These are phyloP conservation scores for Cephus cinctus DNA, from an alignment of 1,140 invertebrate genomes.

Conservation along the genomic window DNA sequence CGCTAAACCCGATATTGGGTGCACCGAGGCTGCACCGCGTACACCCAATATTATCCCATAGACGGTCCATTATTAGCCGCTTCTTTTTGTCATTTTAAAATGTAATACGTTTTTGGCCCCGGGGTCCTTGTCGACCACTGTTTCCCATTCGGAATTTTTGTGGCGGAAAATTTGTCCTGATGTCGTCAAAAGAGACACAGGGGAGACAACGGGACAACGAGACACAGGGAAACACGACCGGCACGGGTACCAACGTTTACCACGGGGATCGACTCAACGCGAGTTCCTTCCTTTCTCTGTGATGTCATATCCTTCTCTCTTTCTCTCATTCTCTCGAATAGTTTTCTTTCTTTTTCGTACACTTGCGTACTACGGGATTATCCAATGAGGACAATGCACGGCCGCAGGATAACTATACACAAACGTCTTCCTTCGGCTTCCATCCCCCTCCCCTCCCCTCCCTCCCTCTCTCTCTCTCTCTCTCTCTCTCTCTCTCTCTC, in stretches of 20 bases:
- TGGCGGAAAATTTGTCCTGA: slow-evolving; percentile 45
- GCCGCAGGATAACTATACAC: too few relatives aligned
- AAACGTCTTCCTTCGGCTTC: slow-evolving; percentile 12
- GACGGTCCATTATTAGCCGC: slow-evolving; percentile 39
- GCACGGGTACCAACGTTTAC: too few relatives aligned
- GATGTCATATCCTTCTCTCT: too few relatives aligned
- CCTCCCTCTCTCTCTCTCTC: slow-evolving; percentile 16
- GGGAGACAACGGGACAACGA: too few relatives aligned
- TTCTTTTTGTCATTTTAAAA: slow-evolving; percentile 47
- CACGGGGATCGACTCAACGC: too few relatives aligned
- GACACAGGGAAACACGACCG: too few relatives aligned
- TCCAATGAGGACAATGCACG: too few relatives aligned
- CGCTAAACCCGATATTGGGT: too few relatives aligned
- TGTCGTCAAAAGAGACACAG: slow-evolving; percentile 19
- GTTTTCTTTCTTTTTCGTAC: too few relatives aligned
- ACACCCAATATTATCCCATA: slow-evolving; percentile 39
- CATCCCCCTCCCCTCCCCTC: slow-evolving; percentile 2
- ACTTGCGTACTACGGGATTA: too few relatives aligned
- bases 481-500: slow-evolving; percentile 1
- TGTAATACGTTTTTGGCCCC: slow-evolving; percentile 40
- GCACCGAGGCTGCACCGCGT: slow-evolving; percentile 26
- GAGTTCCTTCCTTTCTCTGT: too few relatives aligned
- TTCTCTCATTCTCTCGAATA: too few relatives aligned
- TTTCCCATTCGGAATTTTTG: slow-evolving; percentile 37
- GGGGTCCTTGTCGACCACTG: slow-evolving; percentile 16